phyloP scores from a whole-genome alignment of 2,113 vertebrate species.

The Odontesthes bonariensis region DNA sequence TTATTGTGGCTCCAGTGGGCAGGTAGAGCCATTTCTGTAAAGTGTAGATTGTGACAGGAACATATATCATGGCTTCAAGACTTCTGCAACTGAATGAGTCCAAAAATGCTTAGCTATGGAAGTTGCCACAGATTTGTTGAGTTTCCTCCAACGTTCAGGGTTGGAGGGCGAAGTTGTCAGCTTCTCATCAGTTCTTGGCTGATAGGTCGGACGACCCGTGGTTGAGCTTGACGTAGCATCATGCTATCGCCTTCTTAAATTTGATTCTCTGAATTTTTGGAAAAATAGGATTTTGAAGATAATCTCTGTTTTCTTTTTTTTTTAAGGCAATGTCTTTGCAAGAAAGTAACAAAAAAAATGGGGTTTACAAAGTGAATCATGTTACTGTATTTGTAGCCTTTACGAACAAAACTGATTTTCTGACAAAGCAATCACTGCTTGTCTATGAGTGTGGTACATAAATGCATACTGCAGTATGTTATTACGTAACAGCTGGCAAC shows the following conservation, averaged over 20 bases:
- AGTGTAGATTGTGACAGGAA: background rate
- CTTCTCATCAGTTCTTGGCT: too few species aligned
- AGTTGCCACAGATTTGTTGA: background rate
- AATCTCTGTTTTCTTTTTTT: too few species aligned
- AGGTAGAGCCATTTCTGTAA: background rate
- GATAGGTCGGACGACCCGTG: background rate
- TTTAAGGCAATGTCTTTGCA: too few species aligned
- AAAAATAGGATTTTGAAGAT: too few species aligned
- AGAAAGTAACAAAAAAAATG: too few species aligned
- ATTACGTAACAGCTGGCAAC: conserved; percentile 34
- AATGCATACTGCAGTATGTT: conserved; percentile 4
- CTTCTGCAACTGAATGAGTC: background rate
- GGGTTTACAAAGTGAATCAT: background rate
- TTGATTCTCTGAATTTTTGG: too few species aligned
- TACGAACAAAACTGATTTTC: background rate
- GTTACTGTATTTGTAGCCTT: background rate
- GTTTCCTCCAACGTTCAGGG: background rate
- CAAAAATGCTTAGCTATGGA: background rate
- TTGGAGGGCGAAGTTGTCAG: background rate
- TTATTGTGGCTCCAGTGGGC: background rate
- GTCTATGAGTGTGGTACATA: background rate
- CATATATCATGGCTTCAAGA: background rate
- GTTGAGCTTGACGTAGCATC: too few species aligned
- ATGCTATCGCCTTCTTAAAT: too few species aligned
- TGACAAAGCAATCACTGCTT: too few species aligned